phyloP scores from a whole-genome alignment of 2,888 invertebrate genomes.

The Unio pictorum region DNA sequence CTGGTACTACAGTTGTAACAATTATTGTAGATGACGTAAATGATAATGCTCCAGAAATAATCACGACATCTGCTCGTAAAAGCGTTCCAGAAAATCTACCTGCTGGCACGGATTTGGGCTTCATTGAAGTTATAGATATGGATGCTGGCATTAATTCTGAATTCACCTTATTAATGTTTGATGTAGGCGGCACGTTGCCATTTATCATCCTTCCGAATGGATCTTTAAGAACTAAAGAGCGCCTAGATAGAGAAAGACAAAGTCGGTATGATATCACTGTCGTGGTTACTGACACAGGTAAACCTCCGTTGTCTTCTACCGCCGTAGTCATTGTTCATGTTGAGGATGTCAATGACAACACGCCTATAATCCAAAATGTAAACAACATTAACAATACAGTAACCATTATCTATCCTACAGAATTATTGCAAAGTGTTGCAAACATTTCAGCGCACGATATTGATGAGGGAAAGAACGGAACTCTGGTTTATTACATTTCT shows the following conservation, averaged over 20 bases:
- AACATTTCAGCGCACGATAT: constrained; percentile 28
- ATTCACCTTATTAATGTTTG: constrained; percentile 23
- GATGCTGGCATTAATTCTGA: constrained; percentile 53
- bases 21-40: constrained; percentile 16
- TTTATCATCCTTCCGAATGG: constrained; percentile 44
- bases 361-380: constrained; percentile 54
- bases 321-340: constrained; percentile 47
- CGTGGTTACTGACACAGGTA: constrained; percentile 45
- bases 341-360: constrained; percentile 53
- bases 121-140: constrained; percentile 28
- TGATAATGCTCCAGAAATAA: constrained; percentile 18
- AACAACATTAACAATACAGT: constrained; percentile 52
- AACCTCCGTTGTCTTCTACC: constrained; percentile 35
- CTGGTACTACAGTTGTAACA: constrained; percentile 21
- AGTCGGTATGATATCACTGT: constrained; percentile 45
- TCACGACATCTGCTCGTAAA: constrained; percentile 9
- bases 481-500: constrained; percentile 21
- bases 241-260: constrained; percentile 46
- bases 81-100: constrained; percentile 16
- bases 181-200: constrained; percentile 31
- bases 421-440: constrained; percentile 11
- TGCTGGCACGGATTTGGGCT: constrained; percentile 24
- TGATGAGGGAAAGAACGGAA: constrained; percentile 31
- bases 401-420: constrained; percentile 15
- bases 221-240: constrained; percentile 35